These are phyloP conservation scores for Stenodera caucasica DNA, from an alignment of 2,888 invertebrate genomes.

Conservation along the genomic window DNA sequence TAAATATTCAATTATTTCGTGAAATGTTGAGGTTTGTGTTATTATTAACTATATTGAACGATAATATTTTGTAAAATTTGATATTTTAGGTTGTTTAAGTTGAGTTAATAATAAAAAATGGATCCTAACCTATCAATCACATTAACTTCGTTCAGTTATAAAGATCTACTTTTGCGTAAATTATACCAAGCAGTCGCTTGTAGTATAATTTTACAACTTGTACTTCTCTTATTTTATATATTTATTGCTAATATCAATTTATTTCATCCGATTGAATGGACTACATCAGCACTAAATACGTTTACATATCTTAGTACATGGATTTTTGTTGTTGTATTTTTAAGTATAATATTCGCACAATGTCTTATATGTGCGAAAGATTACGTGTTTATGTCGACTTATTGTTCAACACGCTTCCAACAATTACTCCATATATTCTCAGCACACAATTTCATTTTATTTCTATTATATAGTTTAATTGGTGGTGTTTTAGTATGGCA, in stretches of 20 bases:
- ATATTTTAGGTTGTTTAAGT: not conserved
- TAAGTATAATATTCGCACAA: slow-evolving; percentile 67
- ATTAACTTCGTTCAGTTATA: slow-evolving; percentile 56
- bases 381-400: slow-evolving; percentile 64
- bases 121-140: slow-evolving; percentile 33
- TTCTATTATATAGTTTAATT: slow-evolving; percentile 63
- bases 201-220: slow-evolving; percentile 50
- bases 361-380: slow-evolving; percentile 73
- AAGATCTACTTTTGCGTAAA: slow-evolving; percentile 62
- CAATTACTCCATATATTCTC: slow-evolving; percentile 67
- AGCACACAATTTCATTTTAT: slow-evolving; percentile 61
- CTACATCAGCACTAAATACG: slow-evolving; percentile 62
- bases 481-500: slow-evolving; percentile 71
- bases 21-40: not conserved
- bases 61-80: not conserved
- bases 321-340: slow-evolving; percentile 66
- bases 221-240: slow-evolving; percentile 47
- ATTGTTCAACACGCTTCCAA: slow-evolving; percentile 68
- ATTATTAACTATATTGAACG: not conserved
- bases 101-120: slow-evolving; percentile 20
- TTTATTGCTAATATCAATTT: slow-evolving; percentile 64
- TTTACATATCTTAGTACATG: slow-evolving; percentile 67
- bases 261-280: slow-evolving; percentile 67
- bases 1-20: not conserved
- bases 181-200: slow-evolving; percentile 56